Evolutionary conservation across 2,888 invertebrate species (phyloP).

Genomic region (Anticlea derivata): DNA sequence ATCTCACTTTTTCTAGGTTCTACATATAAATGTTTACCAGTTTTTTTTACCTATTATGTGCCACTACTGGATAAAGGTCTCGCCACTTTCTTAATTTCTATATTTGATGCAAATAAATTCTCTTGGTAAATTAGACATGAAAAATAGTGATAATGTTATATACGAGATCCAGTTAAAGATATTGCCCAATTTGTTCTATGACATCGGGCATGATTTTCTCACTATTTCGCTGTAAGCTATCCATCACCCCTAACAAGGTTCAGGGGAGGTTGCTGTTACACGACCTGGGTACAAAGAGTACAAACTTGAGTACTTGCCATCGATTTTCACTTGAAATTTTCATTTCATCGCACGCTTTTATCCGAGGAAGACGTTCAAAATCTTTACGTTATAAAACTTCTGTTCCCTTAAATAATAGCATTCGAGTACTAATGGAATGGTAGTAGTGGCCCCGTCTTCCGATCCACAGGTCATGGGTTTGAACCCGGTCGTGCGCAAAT

Average conservation of each 20-base stretch:
- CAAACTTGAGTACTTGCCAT: slow-evolving; percentile 52
- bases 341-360: slow-evolving; percentile 23
- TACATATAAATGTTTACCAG: too few relatives aligned
- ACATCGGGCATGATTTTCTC: slow-evolving; percentile 44
- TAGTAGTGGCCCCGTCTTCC: too few relatives aligned
- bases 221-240: slow-evolving; percentile 40
- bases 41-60: too few relatives aligned
- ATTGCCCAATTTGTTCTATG: slow-evolving; percentile 47
- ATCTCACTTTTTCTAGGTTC: too few relatives aligned
- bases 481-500: too few relatives aligned
- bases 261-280: slow-evolving; percentile 17
- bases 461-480: too few relatives aligned
- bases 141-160: slow-evolving; percentile 38
- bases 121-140: too few relatives aligned
- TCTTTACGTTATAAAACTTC: slow-evolving; percentile 1
- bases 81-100: too few relatives aligned
- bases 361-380: neutral
- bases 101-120: too few relatives aligned
- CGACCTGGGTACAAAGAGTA: slow-evolving; percentile 35
- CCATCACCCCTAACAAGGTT: slow-evolving; percentile 65
- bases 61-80: too few relatives aligned
- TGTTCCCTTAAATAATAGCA: neutral
- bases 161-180: slow-evolving; percentile 38
- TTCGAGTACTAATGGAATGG: too few relatives aligned
- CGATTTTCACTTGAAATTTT: slow-evolving; percentile 49